These are phyloP conservation scores for Artibeus lituratus DNA, from an alignment of 2,797 vertebrate species.

Conservation along the genomic window DNA sequence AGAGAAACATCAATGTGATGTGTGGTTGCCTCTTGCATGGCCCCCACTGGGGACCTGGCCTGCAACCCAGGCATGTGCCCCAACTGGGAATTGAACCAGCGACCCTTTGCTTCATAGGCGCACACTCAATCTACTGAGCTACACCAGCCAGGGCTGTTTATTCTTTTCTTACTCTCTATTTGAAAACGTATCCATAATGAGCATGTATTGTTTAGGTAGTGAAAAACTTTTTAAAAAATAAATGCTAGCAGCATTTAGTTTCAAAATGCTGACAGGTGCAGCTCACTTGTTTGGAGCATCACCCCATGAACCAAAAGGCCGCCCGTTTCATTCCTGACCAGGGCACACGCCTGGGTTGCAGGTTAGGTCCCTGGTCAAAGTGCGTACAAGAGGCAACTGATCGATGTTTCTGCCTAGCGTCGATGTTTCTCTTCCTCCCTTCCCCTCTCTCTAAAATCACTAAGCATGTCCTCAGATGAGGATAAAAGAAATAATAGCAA, in stretches of 20 bases:
- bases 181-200: not conserved
- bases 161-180: not conserved
- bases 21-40: too few species aligned
- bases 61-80: too few species aligned
- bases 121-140: too few species aligned
- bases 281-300: too few species aligned
- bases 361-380: too few species aligned
- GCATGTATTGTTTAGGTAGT: not conserved
- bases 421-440: not conserved
- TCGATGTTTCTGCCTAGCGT: not conserved
- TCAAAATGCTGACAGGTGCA: not conserved
- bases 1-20: too few species aligned
- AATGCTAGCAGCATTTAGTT: not conserved
- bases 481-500: not conserved
- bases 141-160: not conserved
- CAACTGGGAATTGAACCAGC: too few species aligned
- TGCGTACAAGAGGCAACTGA: not conserved
- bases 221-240: not conserved
- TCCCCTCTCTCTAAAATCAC: not conserved
- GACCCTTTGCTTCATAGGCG: too few species aligned
- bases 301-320: not conserved
- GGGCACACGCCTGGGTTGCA: not conserved
- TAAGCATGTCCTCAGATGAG: not conserved
- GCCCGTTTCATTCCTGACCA: not conserved
- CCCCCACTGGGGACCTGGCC: too few species aligned